phyloP scores from a whole-genome alignment of 2,797 vertebrate genomes.

The Toxotes lorentzi region DNA sequence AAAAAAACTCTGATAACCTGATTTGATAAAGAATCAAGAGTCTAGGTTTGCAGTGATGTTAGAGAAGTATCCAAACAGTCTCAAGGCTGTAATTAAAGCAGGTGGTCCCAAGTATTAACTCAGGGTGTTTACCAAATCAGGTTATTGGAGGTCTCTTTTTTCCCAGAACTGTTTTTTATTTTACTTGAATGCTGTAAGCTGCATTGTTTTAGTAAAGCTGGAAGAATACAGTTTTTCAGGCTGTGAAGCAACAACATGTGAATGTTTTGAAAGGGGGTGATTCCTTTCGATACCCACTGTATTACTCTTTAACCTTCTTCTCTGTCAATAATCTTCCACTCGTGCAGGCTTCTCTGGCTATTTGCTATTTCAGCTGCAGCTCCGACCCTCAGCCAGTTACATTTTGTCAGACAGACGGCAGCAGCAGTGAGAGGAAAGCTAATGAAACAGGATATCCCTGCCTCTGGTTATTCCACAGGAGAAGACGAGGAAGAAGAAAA shows the following conservation, averaged over 20 bases:
- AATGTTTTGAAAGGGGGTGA: neutral
- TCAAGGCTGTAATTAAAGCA: neutral
- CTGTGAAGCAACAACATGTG: neutral
- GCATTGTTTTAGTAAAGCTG: neutral
- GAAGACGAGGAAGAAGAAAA: slow-evolving; percentile 60
- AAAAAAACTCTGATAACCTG: too few relatives aligned
- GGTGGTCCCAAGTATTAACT: too few relatives aligned
- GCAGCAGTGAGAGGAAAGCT: slow-evolving; percentile 66
- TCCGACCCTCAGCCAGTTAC: slow-evolving; percentile 53
- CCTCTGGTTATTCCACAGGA: slow-evolving; percentile 56
- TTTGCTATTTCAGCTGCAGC: slow-evolving; percentile 71
- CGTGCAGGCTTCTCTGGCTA: slow-evolving; percentile 35
- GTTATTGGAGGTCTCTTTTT: too few relatives aligned
- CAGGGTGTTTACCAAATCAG: too few relatives aligned
- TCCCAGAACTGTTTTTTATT: neutral
- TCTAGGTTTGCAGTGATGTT: neutral
- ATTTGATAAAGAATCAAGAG: neutral
- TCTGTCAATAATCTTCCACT: slow-evolving; percentile 61
- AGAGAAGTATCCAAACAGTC: neutral
- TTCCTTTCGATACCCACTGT: neutral
- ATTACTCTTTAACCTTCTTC: slow-evolving; percentile 54
- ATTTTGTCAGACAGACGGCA: slow-evolving; percentile 59
- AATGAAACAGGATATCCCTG: slow-evolving; percentile 73
- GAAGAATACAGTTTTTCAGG: neutral
- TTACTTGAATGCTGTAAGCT: neutral